phyloP scores from a whole-genome alignment of 2,797 vertebrate species.

The Ctenochaetus hawaiiensis region DNA sequence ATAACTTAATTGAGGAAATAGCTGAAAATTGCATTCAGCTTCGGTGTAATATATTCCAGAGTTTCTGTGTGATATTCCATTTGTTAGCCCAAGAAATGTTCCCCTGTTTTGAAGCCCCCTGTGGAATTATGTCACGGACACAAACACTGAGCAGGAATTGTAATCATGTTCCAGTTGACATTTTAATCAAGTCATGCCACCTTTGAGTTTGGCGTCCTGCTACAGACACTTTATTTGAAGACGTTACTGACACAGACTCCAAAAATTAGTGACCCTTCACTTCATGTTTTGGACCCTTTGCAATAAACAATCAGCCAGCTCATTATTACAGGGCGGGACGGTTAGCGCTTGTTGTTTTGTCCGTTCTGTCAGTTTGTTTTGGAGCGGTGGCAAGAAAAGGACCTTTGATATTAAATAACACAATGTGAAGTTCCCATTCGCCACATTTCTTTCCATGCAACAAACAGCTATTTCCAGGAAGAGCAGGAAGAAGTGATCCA shows the following conservation, averaged over 20 bases:
- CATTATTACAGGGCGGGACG: constrained; percentile 67
- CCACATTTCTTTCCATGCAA: constrained; percentile 69
- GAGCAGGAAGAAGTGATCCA: constrained; percentile 44
- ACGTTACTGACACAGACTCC: constrained; percentile 24
- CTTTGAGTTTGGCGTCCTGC: constrained; percentile 40
- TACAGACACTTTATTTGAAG: constrained; percentile 29
- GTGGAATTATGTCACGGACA: constrained; percentile 73
- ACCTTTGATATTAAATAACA: constrained; percentile 54
- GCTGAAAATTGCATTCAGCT: constrained; percentile 42
- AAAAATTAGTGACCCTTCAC: constrained; percentile 37
- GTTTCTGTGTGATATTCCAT: constrained; percentile 58
- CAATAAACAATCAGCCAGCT: constrained; percentile 65
- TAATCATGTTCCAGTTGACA: constrained; percentile 76
- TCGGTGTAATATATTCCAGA: constrained; percentile 71
- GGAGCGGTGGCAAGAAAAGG: constrained; percentile 53
- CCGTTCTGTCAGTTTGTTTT: constrained; percentile 44
- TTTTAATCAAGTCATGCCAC: constrained; percentile 69
- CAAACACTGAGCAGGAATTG: constrained; percentile 69
- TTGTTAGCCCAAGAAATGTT: constrained; percentile 58
- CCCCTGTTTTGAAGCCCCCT: constrained; percentile 44
- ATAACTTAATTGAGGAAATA: constrained; percentile 52
- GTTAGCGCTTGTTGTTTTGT: constrained; percentile 44
- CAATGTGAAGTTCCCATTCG: constrained; percentile 46
- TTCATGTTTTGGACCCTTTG: constrained; percentile 54
- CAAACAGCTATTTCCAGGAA: constrained; percentile 68